phyloP scores from a whole-genome alignment of 1,140 invertebrate genomes.

The Oedothorax gibbosus region DNA sequence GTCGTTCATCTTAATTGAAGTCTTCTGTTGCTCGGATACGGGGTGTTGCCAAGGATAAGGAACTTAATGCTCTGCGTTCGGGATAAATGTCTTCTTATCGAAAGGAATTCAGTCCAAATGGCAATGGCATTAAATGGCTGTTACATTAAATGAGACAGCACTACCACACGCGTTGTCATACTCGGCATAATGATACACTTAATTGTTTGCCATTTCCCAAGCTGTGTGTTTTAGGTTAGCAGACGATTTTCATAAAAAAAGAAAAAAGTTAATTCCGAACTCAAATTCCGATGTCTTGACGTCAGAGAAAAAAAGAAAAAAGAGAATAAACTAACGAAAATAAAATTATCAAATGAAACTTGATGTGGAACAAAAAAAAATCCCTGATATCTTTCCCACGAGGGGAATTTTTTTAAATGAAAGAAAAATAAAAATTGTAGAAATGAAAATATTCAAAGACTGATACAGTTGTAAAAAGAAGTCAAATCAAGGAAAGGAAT shows the following conservation, averaged over 20 bases:
- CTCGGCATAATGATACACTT: slow-evolving; percentile 48
- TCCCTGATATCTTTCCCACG: neutral
- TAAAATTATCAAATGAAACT: neutral
- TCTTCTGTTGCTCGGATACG: slow-evolving; percentile 26
- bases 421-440: neutral
- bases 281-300: slow-evolving; percentile 5
- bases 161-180: neutral
- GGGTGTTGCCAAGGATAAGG: slow-evolving; percentile 36
- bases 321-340: neutral
- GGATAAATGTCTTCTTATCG: slow-evolving; percentile 48
- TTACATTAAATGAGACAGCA: slow-evolving; percentile 1
- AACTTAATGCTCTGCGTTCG: slow-evolving; percentile 30
- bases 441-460: neutral
- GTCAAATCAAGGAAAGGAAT: slow-evolving; percentile 1
- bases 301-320: neutral
- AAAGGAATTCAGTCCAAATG: slow-evolving; percentile 53
- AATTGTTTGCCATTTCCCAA: slow-evolving; percentile 41
- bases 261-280: neutral
- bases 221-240: neutral
- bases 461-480: neutral
- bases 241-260: slow-evolving; percentile 10
- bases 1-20: slow-evolving; percentile 43
- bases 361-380: neutral
- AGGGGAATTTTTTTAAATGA: neutral
- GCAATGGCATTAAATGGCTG: slow-evolving; percentile 1